Base-by-base conservation (phyloP, 1,140 invertebrate genomes). In the Trichoplusia ni region DNA sequence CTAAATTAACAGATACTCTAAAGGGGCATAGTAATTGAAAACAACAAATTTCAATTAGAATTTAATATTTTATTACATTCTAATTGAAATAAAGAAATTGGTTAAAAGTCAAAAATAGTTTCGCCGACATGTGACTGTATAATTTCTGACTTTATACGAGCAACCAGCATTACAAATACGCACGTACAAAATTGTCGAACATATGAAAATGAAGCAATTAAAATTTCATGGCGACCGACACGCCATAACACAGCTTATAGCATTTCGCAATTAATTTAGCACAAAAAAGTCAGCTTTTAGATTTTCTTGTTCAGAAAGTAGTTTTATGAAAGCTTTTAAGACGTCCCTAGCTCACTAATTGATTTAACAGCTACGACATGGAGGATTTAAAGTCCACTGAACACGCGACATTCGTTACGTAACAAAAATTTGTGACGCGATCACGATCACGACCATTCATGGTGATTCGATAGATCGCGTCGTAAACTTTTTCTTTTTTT, bases 391-490 rank as follows among this genome's bases (percentile, higher is more conserved):
- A 42, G 23, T 54, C 21, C 11, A 16, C 35, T 25, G 18, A 35
- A 33, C 67, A 69, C 67, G 67, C 67, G 49, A 69, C 49, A 56
- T n/a, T 61, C 31, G 23, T 31, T 62, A 67, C 61, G 25, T 44
- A 13, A 58, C 38, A 44, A 58, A 58, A 42, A 58, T 58, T 40
- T 31, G 9, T 58, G 23, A 58, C 25, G 25, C 25, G 16, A 58
- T 18, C 42, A 7, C 44, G n/a, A n/a, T n/a, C n/a, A n/a, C n/a
- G n/a, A n/a, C n/a, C n/a, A n/a, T n/a, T n/a, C n/a, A n/a, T n/a
- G n/a, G n/a, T n/a, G n/a, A n/a, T n/a, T n/a, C n/a, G n/a, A n/a
- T n/a, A n/a, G n/a, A n/a, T n/a, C n/a, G n/a, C n/a, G n/a, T n/a
- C n/a, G n/a, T n/a, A n/a, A n/a, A n/a, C n/a, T n/a, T n/a, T n/a